Evolutionary conservation across 2,797 vertebrate genomes (phyloP).

Genomic region (Clarias laeviceps): DNA sequence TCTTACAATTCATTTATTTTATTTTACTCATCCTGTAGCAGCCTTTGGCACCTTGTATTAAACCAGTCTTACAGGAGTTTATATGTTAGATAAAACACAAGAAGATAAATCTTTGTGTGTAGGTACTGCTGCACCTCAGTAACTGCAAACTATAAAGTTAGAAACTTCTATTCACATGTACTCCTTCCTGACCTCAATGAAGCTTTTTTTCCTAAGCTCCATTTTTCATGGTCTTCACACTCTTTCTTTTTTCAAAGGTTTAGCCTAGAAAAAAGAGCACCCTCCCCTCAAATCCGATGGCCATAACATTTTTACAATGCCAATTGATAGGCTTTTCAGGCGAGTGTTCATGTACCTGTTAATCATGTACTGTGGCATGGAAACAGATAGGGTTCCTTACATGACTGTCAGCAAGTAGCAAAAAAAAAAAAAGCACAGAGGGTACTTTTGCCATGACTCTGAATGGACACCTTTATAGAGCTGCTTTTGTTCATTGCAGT

Average conservation of each 20-base stretch:
- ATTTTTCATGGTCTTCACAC: slow-evolving; percentile 9
- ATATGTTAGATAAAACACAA: background rate
- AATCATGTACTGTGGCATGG: slow-evolving; percentile 38
- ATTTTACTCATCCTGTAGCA: background rate
- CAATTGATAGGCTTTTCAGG: slow-evolving; percentile 37
- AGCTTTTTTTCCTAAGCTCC: background rate
- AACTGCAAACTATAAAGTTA: background rate
- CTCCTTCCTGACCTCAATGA: slow-evolving; percentile 4
- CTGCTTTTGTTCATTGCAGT: slow-evolving; percentile 65
- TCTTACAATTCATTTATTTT: background rate
- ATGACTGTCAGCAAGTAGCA: slow-evolving; percentile 59
- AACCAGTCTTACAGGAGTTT: background rate
- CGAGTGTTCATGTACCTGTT: slow-evolving; percentile 30
- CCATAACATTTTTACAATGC: slow-evolving; percentile 35
- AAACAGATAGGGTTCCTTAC: slow-evolving; percentile 47
- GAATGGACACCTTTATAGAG: slow-evolving; percentile 66
- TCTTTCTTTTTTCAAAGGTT: slow-evolving; percentile 21
- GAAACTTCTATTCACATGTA: background rate
- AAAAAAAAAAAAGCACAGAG: slow-evolving; percentile 72
- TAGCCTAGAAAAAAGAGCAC: slow-evolving; percentile 12
- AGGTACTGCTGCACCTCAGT: background rate
- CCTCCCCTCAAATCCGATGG: slow-evolving; percentile 14
- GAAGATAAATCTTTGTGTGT: background rate
- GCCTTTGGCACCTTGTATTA: background rate
- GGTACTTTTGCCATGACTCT: slow-evolving; percentile 65